Base-by-base conservation (phyloP, 2,888 invertebrate genomes). In the Stenichneumon culpator region DNA sequence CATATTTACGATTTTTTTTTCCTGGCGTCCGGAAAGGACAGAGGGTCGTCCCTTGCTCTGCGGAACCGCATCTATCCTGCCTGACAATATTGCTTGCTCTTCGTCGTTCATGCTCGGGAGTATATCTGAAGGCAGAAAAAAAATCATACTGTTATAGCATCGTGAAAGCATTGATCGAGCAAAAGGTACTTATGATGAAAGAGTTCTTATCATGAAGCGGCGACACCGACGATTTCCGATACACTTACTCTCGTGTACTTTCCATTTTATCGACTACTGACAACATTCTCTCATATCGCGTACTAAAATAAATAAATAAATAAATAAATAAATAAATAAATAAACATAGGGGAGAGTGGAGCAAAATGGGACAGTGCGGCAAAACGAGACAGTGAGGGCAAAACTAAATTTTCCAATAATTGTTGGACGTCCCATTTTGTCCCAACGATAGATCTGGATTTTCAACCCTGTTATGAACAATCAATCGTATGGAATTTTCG, bases 261-360 rank as follows among this genome's bases (percentile, higher is more conserved):
- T 3, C 32, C 25, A 57, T 83, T 78, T 68, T 73, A 84, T 84
- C 78, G 50, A 63, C 63, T 28, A 52, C 32, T 7, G 69, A 79
- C 65, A 74, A 80, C n/a, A 44, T 39, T 39, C 65, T 80, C 68
- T 28, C 22, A 5, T 36, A 60, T 19, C 11, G 19, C 28, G 39
- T 19, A 28, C 3, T 16, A 14, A 47, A 60, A n/a, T n/a, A n/a
- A n/a, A n/a, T n/a, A n/a, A n/a, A n/a, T n/a, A n/a, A n/a, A n/a
- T n/a, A n/a, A n/a, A n/a, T n/a, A n/a, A n/a, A n/a, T n/a, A n/a
- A n/a, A n/a, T n/a, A n/a, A n/a, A n/a, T n/a, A 39, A 50, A 78
- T 78, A 69, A 81, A 36, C 5, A 36, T 36, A 11, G 25, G 25
- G 25, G 25, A 3, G 1, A 25, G 25, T 3, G 25, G 25, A 3